Conservation (phyloP, 2,888 invertebrate species). For the Drosophila bunnanda region DNA sequence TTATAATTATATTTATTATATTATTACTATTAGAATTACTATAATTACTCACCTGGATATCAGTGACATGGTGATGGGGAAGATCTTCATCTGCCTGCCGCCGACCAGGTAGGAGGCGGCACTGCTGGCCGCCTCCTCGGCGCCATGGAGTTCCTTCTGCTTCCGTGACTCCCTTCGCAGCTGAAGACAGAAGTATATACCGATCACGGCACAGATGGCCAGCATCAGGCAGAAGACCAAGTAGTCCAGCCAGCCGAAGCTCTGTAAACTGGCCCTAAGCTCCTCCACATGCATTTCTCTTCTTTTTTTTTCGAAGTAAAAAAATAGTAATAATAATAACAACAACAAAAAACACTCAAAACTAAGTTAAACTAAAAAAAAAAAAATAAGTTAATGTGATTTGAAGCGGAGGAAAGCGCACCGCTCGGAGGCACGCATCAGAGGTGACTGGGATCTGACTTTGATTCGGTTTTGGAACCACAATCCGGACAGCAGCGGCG, state of each 20-base stretch:
- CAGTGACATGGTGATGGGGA: constrained; percentile 90
- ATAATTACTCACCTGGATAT: constrained; percentile 87
- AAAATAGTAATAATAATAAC: neutral
- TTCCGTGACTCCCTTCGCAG: constrained; percentile 85
- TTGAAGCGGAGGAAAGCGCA: constrained; percentile 27
- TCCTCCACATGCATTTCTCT: constrained; percentile 84
- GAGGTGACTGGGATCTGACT: constrained; percentile 55
- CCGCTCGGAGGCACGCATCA: constrained; percentile 69
- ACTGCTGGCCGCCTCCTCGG: constrained; percentile 85
- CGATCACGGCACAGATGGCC: constrained; percentile 90
- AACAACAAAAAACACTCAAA: neutral
- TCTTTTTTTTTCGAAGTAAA: constrained; percentile 7
- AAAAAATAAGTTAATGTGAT: neutral
- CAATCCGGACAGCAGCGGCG: constrained; percentile 32
- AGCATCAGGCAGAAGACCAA: constrained; percentile 91
- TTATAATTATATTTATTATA: neutral
- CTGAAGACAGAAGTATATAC: constrained; percentile 92
- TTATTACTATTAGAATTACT: neutral
- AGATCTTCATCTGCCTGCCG: constrained; percentile 88
- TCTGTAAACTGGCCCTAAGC: constrained; percentile 86
- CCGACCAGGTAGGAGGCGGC: constrained; percentile 87
- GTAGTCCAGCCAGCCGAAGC: constrained; percentile 91
- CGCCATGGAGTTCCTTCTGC: constrained; percentile 56
- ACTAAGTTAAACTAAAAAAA: constrained; percentile 1
- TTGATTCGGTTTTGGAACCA: constrained; percentile 50